Conservation (phyloP, 2,113 vertebrate genomes). For the Paedocypris sp. region DNA sequence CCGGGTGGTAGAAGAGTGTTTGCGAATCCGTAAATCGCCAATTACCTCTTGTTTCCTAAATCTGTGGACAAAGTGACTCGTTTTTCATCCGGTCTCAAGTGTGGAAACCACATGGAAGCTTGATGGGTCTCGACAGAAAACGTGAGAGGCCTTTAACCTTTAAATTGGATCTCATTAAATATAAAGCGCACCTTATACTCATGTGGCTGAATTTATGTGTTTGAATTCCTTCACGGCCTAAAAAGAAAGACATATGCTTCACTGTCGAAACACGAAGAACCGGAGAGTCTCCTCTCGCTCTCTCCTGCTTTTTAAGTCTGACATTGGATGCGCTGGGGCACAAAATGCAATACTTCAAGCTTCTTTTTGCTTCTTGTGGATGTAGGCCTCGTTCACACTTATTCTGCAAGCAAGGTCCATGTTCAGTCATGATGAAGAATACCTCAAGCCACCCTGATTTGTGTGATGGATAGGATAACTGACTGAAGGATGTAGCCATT, state of each 20-base stretch:
- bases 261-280: neutral
- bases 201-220: neutral
- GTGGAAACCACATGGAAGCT: too few relatives aligned
- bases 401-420: neutral
- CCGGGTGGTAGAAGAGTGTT: neutral
- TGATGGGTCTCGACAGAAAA: too few relatives aligned
- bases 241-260: neutral
- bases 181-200: neutral
- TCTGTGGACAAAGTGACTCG: neutral
- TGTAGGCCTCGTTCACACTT: neutral
- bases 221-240: neutral
- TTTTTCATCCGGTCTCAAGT: neutral
- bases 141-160: neutral
- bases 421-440: conserved; percentile 12
- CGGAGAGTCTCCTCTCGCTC: too few relatives aligned
- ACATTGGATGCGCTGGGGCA: neutral
- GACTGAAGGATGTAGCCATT: too few relatives aligned
- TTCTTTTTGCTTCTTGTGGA: neutral
- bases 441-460: neutral
- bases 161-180: conserved; percentile 4
- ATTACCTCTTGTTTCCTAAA: neutral
- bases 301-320: too few relatives aligned
- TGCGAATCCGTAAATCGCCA: neutral
- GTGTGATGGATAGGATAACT: too few relatives aligned
- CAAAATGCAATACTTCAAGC: neutral